Evolutionary conservation across 1,140 invertebrate species (phyloP), one percentile per base, ranked within the genome.

Genomic region (Mizuhopecten yessoensis): DNA sequence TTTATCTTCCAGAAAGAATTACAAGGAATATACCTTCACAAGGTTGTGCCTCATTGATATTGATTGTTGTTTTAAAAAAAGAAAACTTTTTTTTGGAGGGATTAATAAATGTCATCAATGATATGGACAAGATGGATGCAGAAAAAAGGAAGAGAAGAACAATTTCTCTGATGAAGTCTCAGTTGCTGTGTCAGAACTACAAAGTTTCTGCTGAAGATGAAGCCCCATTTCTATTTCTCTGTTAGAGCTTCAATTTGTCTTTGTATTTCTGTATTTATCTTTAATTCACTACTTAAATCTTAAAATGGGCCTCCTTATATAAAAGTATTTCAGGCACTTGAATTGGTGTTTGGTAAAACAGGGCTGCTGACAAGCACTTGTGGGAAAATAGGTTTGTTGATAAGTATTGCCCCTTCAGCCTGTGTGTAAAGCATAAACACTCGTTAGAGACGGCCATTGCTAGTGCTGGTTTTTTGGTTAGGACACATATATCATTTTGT

Each of bases 341-440:
- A 75, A 7, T 29, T n/a, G 29, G 23, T 75, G 57, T 75, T 75
- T 75, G 57, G 23, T n/a, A 13, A 29, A 11, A 75, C 23, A 2
- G n/a, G 0, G 29, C 57, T 75, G 57, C 57, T 75, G 57, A 75
- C 57, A 75, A 75, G 57, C 36, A 39, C 36, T 39, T 39, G 36
- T 39, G 36, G 23, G 57, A 75, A n/a, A 75, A n/a, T 75, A 75
- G 5, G 57, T 75, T 75, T 75, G 57, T 75, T 75, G 57, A 75
- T 75, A 29, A 75, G 57, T 75, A 75, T 75, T 1, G n/a, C n/a
- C 57, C 57, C 57, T 75, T n/a, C 57, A 75, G 20, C 57, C n/a
- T 75, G 1, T 75, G 57, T n/a, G 23, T 29, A 29, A n/a, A 75
- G n/a, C 5, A 13, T 75, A 75, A 75, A 75, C 23, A 75, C 57